Evolutionary conservation across 2,888 invertebrate genomes (phyloP).

Genomic region (Dione vanillae): DNA sequence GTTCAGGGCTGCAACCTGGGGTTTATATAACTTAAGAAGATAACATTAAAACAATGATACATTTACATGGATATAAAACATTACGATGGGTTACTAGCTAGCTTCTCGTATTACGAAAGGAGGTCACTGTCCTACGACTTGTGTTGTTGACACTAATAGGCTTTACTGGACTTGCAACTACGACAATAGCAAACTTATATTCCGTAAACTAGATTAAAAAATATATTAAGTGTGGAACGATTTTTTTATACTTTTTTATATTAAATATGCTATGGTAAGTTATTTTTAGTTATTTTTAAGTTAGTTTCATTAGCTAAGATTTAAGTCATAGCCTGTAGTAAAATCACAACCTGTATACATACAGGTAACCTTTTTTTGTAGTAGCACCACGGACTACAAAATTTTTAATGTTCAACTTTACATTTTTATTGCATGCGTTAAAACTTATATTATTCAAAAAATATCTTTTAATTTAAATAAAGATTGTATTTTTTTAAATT

Average conservation of each 20-base stretch:
- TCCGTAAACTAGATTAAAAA: conserved; percentile 36
- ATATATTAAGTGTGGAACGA: not conserved
- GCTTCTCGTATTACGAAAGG: conserved; percentile 34
- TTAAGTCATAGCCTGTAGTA: too few relatives aligned
- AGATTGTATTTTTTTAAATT: too few relatives aligned
- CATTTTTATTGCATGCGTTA: too few relatives aligned
- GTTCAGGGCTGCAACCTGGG: too few relatives aligned
- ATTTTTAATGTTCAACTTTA: too few relatives aligned
- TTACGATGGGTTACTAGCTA: conserved; percentile 15
- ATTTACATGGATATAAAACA: conserved; percentile 17
- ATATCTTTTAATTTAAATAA: too few relatives aligned
- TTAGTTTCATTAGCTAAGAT: too few relatives aligned
- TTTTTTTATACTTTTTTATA: not conserved
- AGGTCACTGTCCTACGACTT: conserved; percentile 38
- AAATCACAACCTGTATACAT: too few relatives aligned
- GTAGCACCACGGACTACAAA: too few relatives aligned
- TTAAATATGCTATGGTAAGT: not conserved
- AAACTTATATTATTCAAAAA: too few relatives aligned
- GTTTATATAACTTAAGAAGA: not conserved
- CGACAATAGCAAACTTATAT: conserved; percentile 33
- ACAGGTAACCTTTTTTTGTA: too few relatives aligned
- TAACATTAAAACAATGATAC: conserved; percentile 6
- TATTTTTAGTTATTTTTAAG: too few relatives aligned
- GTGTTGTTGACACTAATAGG: conserved; percentile 26
- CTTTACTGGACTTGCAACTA: conserved; percentile 25